These are phyloP conservation scores for Coptodon rendalli DNA, from an alignment of 2,113 vertebrate species.

Conservation along the genomic window DNA sequence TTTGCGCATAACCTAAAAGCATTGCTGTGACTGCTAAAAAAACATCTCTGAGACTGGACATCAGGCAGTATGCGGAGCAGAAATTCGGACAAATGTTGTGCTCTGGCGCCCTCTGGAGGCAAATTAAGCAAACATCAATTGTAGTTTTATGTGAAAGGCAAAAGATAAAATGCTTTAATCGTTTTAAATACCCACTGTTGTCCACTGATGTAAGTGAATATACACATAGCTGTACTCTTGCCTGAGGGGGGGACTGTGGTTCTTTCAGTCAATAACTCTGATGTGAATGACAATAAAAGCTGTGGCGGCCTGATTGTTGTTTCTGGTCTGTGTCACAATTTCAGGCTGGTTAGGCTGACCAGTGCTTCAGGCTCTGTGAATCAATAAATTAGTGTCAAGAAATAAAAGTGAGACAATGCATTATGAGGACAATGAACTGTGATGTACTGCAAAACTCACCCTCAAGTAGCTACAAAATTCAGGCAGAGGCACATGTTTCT, in stretches of 20 bases:
- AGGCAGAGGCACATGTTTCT: not conserved
- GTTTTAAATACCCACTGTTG: not conserved
- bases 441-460: not conserved
- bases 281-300: not conserved
- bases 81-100: not conserved
- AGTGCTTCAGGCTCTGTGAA: not conserved
- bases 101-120: constrained; percentile 47
- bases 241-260: not conserved
- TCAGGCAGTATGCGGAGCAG: not conserved
- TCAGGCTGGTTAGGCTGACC: not conserved
- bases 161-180: not conserved
- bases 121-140: not conserved
- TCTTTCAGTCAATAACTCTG: not conserved
- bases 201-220: not conserved
- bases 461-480: not conserved
- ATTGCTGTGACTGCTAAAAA: not conserved
- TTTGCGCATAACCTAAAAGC: not conserved
- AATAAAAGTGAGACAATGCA: not conserved
- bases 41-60: not conserved
- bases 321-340: not conserved
- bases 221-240: not conserved
- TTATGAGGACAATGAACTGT: not conserved
- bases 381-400: not conserved
- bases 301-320: not conserved
- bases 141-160: not conserved